Base-by-base conservation (phyloP, 2,888 invertebrate species). In the Spilosoma lubricipeda region DNA sequence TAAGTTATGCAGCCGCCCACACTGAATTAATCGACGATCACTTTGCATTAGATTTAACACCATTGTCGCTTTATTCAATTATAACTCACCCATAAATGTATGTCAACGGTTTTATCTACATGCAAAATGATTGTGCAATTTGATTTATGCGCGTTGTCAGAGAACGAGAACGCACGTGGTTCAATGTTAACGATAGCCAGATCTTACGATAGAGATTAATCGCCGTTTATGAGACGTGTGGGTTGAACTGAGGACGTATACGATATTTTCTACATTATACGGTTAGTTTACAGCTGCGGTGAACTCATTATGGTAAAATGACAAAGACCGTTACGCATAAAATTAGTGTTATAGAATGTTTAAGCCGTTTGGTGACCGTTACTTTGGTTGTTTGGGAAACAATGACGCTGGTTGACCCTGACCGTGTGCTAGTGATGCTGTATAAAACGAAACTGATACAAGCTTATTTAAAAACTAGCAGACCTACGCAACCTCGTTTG, bases 251-350 rank as follows among this genome's bases (percentile, higher is more conserved):
- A 85, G 80, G 82, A 82, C 82, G 80, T 84, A 83, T 87, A 83
- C 80, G 81, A 87, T 85, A 81, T 87, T 83, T 83, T 84, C 83
- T 83, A 84, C 77, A 80, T 80, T 80, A 81, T 80, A 83, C 79
- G 77, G 76, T 80, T 82, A 83, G 71, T 77, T 77, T 78, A 78
- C 83, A 83, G 79, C 80, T 77, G 76, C 81, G 71, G 71, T 82
- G 69, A 76, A 81, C 85, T 86, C 84, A 86, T 88, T 88, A 88
- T 88, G 82, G 85, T 86, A 84, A 87, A 85, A 85, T 80, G 88
- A 88, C 88, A 88, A 87, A 89, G 86, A 90, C 90, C 89, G 91
- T 91, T 91, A 90, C 85, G 89, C 90, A 90, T 90, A 91, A 88
- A 85, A 87, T 86, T 86, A 85, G 81, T 87, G 82, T 88, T 87